Base-by-base conservation (phyloP, 2,888 invertebrate species). In the Anoncus sp. region DNA sequence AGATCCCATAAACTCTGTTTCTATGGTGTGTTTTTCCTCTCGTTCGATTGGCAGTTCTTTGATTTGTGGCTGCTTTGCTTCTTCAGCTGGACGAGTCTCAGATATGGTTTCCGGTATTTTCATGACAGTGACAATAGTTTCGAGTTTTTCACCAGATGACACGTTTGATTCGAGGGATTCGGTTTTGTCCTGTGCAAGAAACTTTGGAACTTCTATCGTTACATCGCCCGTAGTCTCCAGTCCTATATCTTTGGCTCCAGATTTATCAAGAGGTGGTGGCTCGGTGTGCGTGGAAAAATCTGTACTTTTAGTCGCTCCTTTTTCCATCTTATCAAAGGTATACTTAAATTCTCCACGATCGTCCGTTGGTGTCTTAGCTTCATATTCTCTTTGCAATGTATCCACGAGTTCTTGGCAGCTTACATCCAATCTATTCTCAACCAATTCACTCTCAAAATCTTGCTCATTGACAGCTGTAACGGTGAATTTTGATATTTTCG, bases 361-460 rank as follows among this genome's bases (percentile, higher is more conserved):
- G 1, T 88, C 87, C 0, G 89, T 90, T 3, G 89, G 90, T 2
- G 89, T 89, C 67, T 89, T 90, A 0, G 88, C 87, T 20, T 90
- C 89, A 35, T 88, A 86, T 63, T 91, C 90, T 16, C 87, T 84
- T 43, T 90, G 88, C 47, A 90, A 71, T 0, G 89, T 88, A n/a
- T 88, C 90, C 2, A 90, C 85, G 27, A 91, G 77, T 66, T 91
- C 90, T 73, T 91, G 90, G 59, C 90, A 90, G 73, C 89, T 90
- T 6, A 90, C 67, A 18, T 91, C 90, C 65, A 90, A 75, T 59
- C 88, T 86, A 62, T 90, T 85, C 67, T 91, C 91, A n/a, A 90
- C 87, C 47, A 91, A 45, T 69, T 90, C 89, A 57, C 79, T 86
- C 31, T 91, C 91, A 4, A 89, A 85, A 35, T 91, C 90, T 3